phyloP scores from a whole-genome alignment of 2,888 invertebrate species.

The Calliopum simillimum region DNA sequence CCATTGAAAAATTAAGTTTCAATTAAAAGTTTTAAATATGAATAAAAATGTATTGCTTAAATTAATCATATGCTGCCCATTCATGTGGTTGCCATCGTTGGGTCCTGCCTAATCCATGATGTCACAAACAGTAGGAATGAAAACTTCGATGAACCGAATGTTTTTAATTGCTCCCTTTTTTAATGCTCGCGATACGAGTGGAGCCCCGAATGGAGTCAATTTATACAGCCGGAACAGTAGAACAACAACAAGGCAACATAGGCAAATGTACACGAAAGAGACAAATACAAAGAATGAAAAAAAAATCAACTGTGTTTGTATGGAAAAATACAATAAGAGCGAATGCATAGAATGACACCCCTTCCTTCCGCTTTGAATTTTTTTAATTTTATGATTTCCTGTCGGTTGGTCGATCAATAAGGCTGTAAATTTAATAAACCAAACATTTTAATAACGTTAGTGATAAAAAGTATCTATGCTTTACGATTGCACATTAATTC shows the following conservation, averaged over 20 bases:
- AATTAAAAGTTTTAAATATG: too few species aligned
- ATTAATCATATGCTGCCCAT: too few species aligned
- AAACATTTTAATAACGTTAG: not conserved
- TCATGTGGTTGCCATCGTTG: not conserved
- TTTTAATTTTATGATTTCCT: constrained; percentile 42
- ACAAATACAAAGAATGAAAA: constrained; percentile 32
- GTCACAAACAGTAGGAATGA: constrained; percentile 20
- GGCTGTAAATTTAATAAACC: not conserved
- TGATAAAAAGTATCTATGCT: not conserved
- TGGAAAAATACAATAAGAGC: constrained; percentile 43
- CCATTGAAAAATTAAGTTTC: too few species aligned
- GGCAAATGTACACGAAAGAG: constrained; percentile 32
- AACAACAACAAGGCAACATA: constrained; percentile 12
- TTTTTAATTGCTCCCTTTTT: constrained; percentile 39
- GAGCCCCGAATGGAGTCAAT: not conserved
- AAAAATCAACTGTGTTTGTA: constrained; percentile 14
- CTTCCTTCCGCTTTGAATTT: constrained; percentile 43
- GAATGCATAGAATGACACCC: constrained; percentile 45
- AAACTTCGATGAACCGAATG: constrained; percentile 17
- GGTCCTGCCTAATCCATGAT: constrained; percentile 3
- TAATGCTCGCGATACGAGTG: not conserved
- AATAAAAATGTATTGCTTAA: too few species aligned
- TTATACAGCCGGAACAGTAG: constrained; percentile 19
- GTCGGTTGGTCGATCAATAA: too few species aligned
- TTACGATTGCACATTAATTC: not conserved